Evolutionary conservation across 2,797 vertebrate species (phyloP).

Genomic region (Rhinatrema bivittatum): DNA sequence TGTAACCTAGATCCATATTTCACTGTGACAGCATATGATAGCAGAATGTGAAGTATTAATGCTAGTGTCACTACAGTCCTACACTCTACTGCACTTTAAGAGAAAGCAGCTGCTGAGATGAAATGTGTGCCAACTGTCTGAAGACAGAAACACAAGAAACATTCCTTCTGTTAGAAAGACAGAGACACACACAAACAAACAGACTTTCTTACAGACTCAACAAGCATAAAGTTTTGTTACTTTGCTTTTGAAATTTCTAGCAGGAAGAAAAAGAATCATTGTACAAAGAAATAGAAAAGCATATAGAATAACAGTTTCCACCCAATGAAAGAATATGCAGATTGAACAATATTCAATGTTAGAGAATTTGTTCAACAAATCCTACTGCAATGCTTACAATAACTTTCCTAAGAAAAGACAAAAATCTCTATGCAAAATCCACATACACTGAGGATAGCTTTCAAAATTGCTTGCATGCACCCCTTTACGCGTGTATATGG

Average conservation of each 20-base stretch:
- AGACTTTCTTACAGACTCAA: slow-evolving; percentile 61
- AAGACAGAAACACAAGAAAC: slow-evolving; percentile 74
- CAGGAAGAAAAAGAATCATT: background rate
- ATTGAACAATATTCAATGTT: background rate
- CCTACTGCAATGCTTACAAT: background rate
- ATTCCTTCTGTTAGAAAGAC: slow-evolving; percentile 73
- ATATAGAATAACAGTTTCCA: background rate
- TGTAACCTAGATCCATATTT: slow-evolving; percentile 73
- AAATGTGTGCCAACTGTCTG: slow-evolving; percentile 74
- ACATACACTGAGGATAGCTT: too few species aligned
- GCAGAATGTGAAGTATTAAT: slow-evolving; percentile 77
- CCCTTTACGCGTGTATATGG: too few species aligned
- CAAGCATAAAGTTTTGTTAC: slow-evolving; percentile 57
- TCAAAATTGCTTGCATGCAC: too few species aligned
- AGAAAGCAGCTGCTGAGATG: slow-evolving; percentile 75
- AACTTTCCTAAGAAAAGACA: background rate
- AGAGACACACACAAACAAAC: slow-evolving; percentile 56
- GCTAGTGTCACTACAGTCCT: slow-evolving; percentile 72
- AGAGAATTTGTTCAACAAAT: background rate
- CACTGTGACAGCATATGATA: slow-evolving; percentile 72
- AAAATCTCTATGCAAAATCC: too few species aligned
- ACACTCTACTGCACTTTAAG: slow-evolving; percentile 76
- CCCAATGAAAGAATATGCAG: background rate
- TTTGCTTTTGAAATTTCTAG: slow-evolving; percentile 46
- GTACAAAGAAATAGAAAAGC: slow-evolving; percentile 1